Evolutionary conservation across 1,140 invertebrate genomes (phyloP).

Genomic region (Euwallacea similis): DNA sequence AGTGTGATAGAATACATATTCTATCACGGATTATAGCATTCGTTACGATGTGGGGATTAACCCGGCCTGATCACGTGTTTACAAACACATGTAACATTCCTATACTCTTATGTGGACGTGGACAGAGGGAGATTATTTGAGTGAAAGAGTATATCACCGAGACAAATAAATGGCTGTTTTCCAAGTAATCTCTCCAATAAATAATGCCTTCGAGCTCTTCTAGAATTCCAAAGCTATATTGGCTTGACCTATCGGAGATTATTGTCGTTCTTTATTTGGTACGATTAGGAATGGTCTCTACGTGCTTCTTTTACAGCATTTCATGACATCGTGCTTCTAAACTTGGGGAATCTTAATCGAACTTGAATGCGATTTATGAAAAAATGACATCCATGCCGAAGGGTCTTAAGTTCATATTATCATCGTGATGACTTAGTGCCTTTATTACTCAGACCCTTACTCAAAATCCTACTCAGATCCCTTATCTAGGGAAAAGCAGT

Average conservation of each 20-base stretch:
- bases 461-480: background rate
- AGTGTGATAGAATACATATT: too few species aligned
- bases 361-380: background rate
- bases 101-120: too few species aligned
- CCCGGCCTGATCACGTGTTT: too few species aligned
- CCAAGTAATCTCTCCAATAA: too few species aligned
- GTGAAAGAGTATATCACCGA: too few species aligned
- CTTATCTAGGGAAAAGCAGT: conserved; percentile 1
- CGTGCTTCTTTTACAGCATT: conserved; percentile 8
- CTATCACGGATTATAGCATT: too few species aligned
- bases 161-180: too few species aligned
- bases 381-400: background rate
- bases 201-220: too few species aligned
- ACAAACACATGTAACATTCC: too few species aligned
- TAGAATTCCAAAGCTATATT: background rate
- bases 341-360: background rate
- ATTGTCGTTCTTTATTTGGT: conserved; percentile 4
- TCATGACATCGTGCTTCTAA: background rate
- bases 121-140: too few species aligned
- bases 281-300: background rate
- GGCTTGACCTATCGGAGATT: conserved; percentile 8
- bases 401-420: background rate
- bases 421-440: background rate
- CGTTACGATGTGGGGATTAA: too few species aligned
- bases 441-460: background rate